Evolutionary conservation across 1,140 invertebrate genomes (phyloP), one percentile per base, ranked within the genome.

Genomic region (Heliothis virescens): DNA sequence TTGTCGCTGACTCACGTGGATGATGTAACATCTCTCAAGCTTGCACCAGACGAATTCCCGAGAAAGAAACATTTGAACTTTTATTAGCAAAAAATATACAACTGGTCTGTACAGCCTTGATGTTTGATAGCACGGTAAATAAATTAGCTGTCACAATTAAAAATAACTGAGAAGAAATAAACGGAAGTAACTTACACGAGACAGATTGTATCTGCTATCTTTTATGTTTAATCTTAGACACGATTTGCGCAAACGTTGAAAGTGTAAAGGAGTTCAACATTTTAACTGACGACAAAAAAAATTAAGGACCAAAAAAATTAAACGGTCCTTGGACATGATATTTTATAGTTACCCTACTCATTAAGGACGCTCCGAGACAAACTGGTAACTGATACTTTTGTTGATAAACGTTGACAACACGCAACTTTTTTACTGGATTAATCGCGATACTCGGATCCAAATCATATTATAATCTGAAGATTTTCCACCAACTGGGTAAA

Each of bases 11-110:
- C 82, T 84, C 71, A 83, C 81, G 75, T 86, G 84, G 78, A 89
- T 94, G 92, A 94, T 94, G 91, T 92, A 93, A 94, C 79, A 88
- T 79, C 81, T 52, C 15, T 74, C 80, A 90, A 85, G 86, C 85
- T 94, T 94, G 84, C 91, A 90, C 84, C 80, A 94, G 90, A 91
- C 87, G 78, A 87, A 90, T 94, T 91, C 88, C 87, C 86, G 79
- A 82, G 86, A 86, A 85, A 83, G 65, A 87, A 88, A 85, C 74
- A 57, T 84, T 85, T 90, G 69, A 84, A 80, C 69, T 63, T 75
- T 82, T 79, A 75, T 72, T 75, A 85, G 67, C 62, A 79, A 78
- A 83, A 84, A 85, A 84, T 65, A 73, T 75, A 63, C 69, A 80
- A 78, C 76, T 69, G 62, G 47, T 65, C 77, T 76, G 75, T n/a